phyloP scores from a whole-genome alignment of 2,113 vertebrate species.

The Vicugna pacos region DNA sequence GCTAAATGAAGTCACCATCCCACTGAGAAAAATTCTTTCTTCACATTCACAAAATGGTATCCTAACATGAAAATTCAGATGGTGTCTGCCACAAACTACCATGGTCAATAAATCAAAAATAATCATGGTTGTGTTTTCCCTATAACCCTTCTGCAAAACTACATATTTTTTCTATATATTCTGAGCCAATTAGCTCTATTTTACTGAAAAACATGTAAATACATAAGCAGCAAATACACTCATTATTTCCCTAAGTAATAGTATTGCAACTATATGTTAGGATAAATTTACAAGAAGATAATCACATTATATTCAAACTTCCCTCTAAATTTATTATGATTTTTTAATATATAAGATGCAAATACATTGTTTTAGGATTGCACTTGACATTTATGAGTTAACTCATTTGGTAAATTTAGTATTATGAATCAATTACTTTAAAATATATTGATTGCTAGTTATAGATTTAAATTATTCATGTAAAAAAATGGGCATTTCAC shows the following conservation, averaged over 20 bases:
- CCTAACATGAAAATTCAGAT: constrained; percentile 43
- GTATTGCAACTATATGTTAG: not conserved
- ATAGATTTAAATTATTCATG: constrained; percentile 11
- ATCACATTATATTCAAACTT: not conserved
- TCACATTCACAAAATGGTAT: constrained; percentile 36
- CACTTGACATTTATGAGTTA: constrained; percentile 5
- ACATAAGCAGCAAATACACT: not conserved
- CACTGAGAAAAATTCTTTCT: constrained; percentile 7
- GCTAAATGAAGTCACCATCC: constrained; percentile 61
- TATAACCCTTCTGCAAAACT: not conserved
- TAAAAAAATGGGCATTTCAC: not conserved
- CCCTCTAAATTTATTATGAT: not conserved
- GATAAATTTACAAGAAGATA: constrained; percentile 2
- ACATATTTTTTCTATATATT: not conserved
- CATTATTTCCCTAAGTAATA: not conserved
- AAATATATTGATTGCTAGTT: constrained; percentile 3
- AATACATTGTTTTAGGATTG: constrained; percentile 12
- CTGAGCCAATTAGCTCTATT: not conserved
- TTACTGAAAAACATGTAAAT: constrained; percentile 1
- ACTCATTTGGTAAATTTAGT: not conserved
- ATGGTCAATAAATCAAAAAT: not conserved
- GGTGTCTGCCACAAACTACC: not conserved
- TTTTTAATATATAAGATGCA: not conserved
- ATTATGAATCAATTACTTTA: constrained; percentile 14
- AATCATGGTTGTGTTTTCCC: not conserved